These are phyloP conservation scores for Hydropotes inermis DNA, from an alignment of 2,113 vertebrate genomes.

Conservation along the genomic window DNA sequence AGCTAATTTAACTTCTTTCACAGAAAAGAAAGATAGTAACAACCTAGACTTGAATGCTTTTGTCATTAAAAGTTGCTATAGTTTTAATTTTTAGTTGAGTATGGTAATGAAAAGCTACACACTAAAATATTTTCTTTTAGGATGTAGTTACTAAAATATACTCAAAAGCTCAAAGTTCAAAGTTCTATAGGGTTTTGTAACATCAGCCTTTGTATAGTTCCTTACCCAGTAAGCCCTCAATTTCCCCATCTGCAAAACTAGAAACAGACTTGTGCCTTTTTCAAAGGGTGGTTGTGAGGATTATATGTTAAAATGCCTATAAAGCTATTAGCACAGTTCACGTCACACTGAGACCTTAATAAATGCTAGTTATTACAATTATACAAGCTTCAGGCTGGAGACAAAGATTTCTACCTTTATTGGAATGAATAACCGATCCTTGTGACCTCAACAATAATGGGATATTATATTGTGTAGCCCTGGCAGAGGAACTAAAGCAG, in stretches of 20 bases:
- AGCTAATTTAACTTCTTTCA: not conserved
- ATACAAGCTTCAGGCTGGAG: not conserved
- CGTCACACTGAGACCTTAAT: not conserved
- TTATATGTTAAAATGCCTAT: not conserved
- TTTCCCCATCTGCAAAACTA: constrained; percentile 14
- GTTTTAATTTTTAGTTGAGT: not conserved
- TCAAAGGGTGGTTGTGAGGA: not conserved
- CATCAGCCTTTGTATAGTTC: not conserved
- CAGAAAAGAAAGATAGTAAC: not conserved
- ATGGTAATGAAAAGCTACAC: not conserved
- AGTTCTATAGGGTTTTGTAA: not conserved
- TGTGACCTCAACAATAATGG: not conserved
- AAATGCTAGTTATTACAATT: not conserved
- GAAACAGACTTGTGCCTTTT: not conserved
- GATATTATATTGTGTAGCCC: not conserved
- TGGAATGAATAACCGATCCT: not conserved
- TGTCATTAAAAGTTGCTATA: not conserved
- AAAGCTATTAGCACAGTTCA: not conserved
- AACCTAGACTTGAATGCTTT: not conserved
- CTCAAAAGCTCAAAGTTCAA: not conserved
- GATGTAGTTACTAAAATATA: not conserved
- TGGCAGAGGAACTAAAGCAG: not conserved
- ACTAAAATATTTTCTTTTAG: not conserved
- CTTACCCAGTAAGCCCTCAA: not conserved
- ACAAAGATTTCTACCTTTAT: not conserved